These are phyloP conservation scores for Apodemus agrarius DNA, from an alignment of 2,797 vertebrate species.

Conservation along the genomic window DNA sequence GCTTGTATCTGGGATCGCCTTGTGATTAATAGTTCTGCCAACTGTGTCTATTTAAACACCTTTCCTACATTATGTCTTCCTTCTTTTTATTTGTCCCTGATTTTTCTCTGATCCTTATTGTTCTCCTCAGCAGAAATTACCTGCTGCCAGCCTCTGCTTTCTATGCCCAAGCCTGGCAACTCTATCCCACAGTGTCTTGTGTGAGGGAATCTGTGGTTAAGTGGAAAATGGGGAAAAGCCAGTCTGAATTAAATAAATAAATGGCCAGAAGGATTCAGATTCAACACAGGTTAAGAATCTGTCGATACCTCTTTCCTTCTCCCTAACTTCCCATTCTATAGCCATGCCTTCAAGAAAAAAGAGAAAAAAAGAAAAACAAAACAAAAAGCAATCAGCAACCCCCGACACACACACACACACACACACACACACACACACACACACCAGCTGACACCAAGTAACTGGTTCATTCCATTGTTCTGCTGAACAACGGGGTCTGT, in stretches of 20 bases:
- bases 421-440: neutral
- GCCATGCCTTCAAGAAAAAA: neutral
- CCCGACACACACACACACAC: too few species aligned
- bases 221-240: neutral
- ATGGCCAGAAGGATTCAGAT: neutral
- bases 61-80: slow-evolving; percentile 66
- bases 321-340: neutral
- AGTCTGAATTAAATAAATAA: slow-evolving; percentile 18
- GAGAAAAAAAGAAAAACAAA: neutral
- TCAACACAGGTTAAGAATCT: neutral
- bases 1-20: slow-evolving; percentile 62
- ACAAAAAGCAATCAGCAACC: neutral
- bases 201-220: slow-evolving; percentile 29
- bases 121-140: slow-evolving; percentile 60
- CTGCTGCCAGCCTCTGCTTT: slow-evolving; percentile 28
- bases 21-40: slow-evolving; percentile 83
- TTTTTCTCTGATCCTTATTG: slow-evolving; percentile 73
- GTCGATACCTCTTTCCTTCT: accelerated
- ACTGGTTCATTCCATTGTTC: slow-evolving; percentile 24
- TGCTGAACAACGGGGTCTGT: slow-evolving; percentile 9
- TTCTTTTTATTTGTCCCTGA: neutral
- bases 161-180: slow-evolving; percentile 46
- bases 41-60: slow-evolving; percentile 80
- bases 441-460: neutral
- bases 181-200: slow-evolving; percentile 45